These are phyloP conservation scores for Platycheirus albimanus DNA, from an alignment of 2,888 invertebrate species.

Conservation along the genomic window DNA sequence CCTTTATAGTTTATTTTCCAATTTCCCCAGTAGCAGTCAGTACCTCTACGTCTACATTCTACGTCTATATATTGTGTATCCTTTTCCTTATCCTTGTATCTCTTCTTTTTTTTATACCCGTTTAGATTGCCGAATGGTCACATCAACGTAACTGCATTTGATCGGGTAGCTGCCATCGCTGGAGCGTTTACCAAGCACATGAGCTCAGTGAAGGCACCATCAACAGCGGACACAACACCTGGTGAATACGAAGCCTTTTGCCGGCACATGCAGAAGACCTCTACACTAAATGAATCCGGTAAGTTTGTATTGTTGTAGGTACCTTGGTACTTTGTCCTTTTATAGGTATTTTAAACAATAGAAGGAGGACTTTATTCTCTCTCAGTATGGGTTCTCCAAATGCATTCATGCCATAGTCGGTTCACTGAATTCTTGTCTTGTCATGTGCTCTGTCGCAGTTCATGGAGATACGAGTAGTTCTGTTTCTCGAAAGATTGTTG, in stretches of 20 bases:
- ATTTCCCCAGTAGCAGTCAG: constrained; percentile 36
- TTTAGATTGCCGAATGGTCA: constrained; percentile 90
- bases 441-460: constrained; percentile 12
- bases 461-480: constrained; percentile 5
- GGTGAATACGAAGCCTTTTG: constrained; percentile 81
- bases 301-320: constrained; percentile 75
- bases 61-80: not conserved
- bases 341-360: constrained; percentile 52
- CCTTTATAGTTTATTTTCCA: constrained; percentile 46
- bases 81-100: constrained; percentile 34
- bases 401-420: constrained; percentile 20
- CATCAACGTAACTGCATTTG: constrained; percentile 88
- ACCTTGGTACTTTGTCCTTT: constrained; percentile 5
- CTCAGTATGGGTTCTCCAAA: not conserved
- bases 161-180: constrained; percentile 82
- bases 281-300: constrained; percentile 82
- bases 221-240: constrained; percentile 76
- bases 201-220: constrained; percentile 80
- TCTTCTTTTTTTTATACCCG: constrained; percentile 76
- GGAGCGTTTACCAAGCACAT: constrained; percentile 83
- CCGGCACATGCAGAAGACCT: constrained; percentile 81
- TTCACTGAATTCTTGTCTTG: constrained; percentile 28
- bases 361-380: constrained; percentile 5
- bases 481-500: constrained; percentile 3
- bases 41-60: too few species aligned